Evolutionary conservation across 2,888 invertebrate species (phyloP), one percentile per base, ranked within the genome.

Genomic region (Bimastos eiseni): DNA sequence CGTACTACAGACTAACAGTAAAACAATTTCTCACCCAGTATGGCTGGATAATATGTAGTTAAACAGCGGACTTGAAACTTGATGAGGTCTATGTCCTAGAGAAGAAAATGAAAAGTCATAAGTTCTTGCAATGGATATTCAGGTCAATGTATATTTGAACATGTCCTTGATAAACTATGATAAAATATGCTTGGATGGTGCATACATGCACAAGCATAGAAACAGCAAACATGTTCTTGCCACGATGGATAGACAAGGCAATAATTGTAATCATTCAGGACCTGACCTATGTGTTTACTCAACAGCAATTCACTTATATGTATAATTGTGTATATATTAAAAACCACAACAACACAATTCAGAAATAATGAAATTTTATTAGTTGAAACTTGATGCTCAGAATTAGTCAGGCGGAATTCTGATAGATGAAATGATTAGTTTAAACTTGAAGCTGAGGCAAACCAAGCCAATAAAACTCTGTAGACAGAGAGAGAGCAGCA

Each of bases 61-160:
- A 98, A 97, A 37, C 98, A 96, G 37, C 96, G 96, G 92, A 98
- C 98, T 92, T 98, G 96, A 94, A 97, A 98, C 94, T 97, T 97
- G 0, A 97, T 97, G 91, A 98, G 96, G 44, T 98, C 98, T 97
- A 98, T 97, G 94, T 99, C 98, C 95, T 95, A 93, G 36, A 93
- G 93, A 90, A 89, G 21, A 41, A 33, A 90, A 55, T 36, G 70
- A 34, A n/a, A 19, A 37, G 11, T 83, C 30, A 91, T 13, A 8
- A 30, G 24, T 4, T 21, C 3, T 0, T 33, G 37, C 36, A 86
- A 86, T 36, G 37, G 36, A 34, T 36, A 86, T 86, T 36, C 70
- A 8, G 8, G n/a, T 70, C n/a, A 70, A n/a, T n/a, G n/a, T n/a
- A 70, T 11, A 70, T 70, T 70, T 70, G 30, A 30, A n/a, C 70